Evolutionary conservation across 1,140 invertebrate genomes (phyloP).

Genomic region (Tenebrio molitor): DNA sequence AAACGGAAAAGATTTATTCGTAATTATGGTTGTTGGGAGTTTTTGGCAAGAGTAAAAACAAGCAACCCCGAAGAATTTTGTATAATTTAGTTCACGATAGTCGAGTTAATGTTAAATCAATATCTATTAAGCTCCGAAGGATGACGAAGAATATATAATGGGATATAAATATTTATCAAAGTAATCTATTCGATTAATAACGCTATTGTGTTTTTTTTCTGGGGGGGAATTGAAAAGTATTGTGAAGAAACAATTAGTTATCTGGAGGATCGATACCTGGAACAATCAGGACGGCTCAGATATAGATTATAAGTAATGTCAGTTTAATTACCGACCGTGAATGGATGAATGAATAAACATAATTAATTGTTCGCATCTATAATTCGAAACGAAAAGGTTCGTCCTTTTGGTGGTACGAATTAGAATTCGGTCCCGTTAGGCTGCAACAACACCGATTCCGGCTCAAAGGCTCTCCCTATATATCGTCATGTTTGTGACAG

Average conservation of each 20-base stretch:
- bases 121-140: constrained; percentile 35
- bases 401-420: too few relatives aligned
- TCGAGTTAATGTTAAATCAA: constrained; percentile 41
- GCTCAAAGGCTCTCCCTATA: background rate
- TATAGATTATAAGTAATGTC: constrained; percentile 12
- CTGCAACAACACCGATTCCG: too few relatives aligned
- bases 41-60: constrained; percentile 27
- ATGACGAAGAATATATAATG: constrained; percentile 31
- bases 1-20: background rate
- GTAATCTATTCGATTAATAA: constrained; percentile 27
- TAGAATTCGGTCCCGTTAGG: too few relatives aligned
- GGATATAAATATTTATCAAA: constrained; percentile 39
- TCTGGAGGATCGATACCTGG: background rate
- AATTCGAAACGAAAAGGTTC: background rate
- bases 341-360: constrained; percentile 3
- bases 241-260: constrained; percentile 22
- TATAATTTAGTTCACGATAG: constrained; percentile 35
- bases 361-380: background rate
- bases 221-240: constrained; percentile 25
- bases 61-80: constrained; percentile 15
- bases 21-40: constrained; percentile 11
- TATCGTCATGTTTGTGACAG: constrained; percentile 2
- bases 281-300: background rate
- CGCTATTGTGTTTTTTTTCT: background rate
- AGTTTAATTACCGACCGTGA: constrained; percentile 12